Evolutionary conservation across 2,113 vertebrate species (phyloP).

Genomic region (Ancistrus triradiatus): DNA sequence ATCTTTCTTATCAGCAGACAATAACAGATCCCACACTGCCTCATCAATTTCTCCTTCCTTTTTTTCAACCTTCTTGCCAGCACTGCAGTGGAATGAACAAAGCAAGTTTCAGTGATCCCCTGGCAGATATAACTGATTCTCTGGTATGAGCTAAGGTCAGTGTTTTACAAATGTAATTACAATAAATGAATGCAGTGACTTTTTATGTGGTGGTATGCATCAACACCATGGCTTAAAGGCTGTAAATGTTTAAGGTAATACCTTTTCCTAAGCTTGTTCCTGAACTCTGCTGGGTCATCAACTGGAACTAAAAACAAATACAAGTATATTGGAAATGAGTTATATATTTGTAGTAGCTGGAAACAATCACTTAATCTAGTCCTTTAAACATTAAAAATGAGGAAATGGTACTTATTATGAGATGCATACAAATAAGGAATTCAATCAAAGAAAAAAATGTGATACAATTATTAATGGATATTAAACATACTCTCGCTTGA

Average conservation of each 20-base stretch:
- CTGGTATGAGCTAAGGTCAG: not conserved
- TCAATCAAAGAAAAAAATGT: not conserved
- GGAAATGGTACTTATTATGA: too few species aligned
- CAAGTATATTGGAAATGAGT: not conserved
- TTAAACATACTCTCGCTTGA: conserved; percentile 47
- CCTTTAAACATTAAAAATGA: too few species aligned
- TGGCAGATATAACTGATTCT: not conserved
- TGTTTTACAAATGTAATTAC: not conserved
- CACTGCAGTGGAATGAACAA: conserved; percentile 43
- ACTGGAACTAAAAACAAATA: conserved; percentile 39
- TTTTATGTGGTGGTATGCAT: too few species aligned
- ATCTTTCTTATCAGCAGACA: conserved; percentile 82
- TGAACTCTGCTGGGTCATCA: conserved; percentile 61
- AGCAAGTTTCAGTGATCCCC: not conserved
- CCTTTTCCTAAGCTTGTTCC: conserved; percentile 78
- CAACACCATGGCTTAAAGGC: too few species aligned
- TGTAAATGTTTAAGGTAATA: conserved; percentile 60
- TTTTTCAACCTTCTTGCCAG: conserved; percentile 49
- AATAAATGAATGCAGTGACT: not conserved
- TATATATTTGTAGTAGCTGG: not conserved
- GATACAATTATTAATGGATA: not conserved
- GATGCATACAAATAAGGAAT: too few species aligned
- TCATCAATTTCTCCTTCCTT: conserved; percentile 61
- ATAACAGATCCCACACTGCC: conserved; percentile 82
- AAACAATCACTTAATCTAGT: too few species aligned